Conservation (phyloP, 1,140 invertebrate species). For the Condylostylus longicornis region DNA sequence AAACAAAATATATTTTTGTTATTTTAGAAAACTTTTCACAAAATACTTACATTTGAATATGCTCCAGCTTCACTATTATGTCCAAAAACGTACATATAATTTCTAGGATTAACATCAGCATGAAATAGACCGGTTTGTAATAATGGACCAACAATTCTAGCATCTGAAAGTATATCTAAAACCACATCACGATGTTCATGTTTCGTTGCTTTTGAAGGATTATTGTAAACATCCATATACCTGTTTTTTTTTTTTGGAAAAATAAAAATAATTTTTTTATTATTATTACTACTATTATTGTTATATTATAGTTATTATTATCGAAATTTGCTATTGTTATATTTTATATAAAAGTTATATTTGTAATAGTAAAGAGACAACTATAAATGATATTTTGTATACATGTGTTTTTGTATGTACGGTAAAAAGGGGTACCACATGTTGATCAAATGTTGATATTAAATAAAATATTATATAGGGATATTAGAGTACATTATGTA, state of each 20-base stretch:
- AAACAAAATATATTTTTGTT: too few relatives aligned
- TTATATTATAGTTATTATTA: too few relatives aligned
- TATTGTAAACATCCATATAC: constrained; percentile 41
- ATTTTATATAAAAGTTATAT: too few relatives aligned
- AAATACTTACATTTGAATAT: constrained; percentile 45
- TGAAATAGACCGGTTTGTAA: constrained; percentile 57
- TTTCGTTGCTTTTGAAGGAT: constrained; percentile 43
- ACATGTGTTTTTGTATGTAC: too few relatives aligned
- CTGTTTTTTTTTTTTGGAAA: constrained; percentile 19
- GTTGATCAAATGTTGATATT: too few relatives aligned
- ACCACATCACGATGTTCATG: constrained; percentile 62
- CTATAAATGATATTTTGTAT: too few relatives aligned
- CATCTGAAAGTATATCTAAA: constrained; percentile 77
- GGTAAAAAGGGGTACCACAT: too few relatives aligned
- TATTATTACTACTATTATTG: too few relatives aligned
- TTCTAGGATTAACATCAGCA: constrained; percentile 51
- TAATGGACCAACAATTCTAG: constrained; percentile 57
- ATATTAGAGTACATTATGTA: too few relatives aligned
- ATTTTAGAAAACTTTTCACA: constrained; percentile 1
- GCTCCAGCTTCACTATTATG: constrained; percentile 63
- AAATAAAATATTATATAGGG: too few relatives aligned
- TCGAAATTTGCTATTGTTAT: too few relatives aligned
- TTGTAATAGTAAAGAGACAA: too few relatives aligned
- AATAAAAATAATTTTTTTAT: constrained; percentile 3
- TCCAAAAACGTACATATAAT: constrained; percentile 79